Percentiles rank a stretch among this genome's conserved stretches.
Conservation (phyloP, 2,113 vertebrate genomes). For the Aegypius monachus region DNA sequence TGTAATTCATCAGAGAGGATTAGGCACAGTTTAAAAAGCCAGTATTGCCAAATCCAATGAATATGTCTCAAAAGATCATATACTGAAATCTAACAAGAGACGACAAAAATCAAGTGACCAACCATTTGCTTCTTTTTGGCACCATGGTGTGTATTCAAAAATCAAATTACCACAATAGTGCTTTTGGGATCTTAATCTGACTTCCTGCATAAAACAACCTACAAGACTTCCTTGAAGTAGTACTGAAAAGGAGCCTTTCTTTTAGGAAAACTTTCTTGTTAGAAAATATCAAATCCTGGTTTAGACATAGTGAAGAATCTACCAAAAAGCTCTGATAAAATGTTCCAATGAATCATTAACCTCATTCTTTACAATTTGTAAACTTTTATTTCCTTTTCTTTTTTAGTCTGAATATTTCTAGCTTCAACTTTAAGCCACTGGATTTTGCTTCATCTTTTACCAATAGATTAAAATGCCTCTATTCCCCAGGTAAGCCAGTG, state of each 20-base stretch:
- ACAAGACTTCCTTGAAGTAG: background rate
- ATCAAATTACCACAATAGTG: background rate
- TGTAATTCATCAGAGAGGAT: background rate
- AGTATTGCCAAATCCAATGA: background rate
- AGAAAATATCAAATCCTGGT: background rate
- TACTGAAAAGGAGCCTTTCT: background rate
- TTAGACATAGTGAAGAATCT: background rate
- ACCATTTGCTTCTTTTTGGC: background rate
- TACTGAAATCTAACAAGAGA: background rate
- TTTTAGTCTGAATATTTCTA: background rate
- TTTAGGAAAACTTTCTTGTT: background rate
- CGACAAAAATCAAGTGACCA: background rate
- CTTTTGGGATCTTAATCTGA: background rate
- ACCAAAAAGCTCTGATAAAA: background rate
- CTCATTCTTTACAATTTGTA: background rate
- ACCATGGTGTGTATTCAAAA: background rate
- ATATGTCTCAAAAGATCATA: rapidly evolving
- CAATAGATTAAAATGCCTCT: background rate
- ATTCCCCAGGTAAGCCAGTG: background rate
- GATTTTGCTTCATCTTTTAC: background rate
- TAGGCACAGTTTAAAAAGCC: background rate
- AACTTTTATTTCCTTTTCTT: background rate
- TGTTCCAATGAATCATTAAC: background rate
- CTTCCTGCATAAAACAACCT: background rate
- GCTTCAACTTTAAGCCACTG: background rate